Percentiles rank a stretch among this genome's conserved stretches.
These are phyloP conservation scores for Drosophila persimilis DNA, from an alignment of 1,140 invertebrate genomes.

Conservation along the genomic window DNA sequence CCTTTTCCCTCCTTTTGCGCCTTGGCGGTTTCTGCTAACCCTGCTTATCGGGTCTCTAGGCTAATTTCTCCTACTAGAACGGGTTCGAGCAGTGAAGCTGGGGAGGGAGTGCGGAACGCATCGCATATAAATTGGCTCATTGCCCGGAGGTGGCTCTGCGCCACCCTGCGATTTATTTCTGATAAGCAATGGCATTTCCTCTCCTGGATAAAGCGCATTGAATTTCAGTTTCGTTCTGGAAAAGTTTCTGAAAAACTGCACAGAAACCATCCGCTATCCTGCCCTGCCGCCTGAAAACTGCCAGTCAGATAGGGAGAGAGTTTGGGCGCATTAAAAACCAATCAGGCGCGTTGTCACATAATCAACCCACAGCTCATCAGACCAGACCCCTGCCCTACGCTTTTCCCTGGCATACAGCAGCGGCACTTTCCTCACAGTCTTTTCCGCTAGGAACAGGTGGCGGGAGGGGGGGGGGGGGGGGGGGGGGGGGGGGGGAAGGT, in stretches of 20 bases:
- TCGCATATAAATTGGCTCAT: constrained; percentile 79
- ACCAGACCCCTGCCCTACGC: constrained; percentile 13
- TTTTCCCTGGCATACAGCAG: neutral
- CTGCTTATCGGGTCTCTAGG: constrained; percentile 17
- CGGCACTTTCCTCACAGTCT: constrained; percentile 28
- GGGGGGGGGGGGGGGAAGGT: no score
- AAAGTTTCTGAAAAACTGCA: constrained; percentile 6
- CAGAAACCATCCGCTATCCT: no score
- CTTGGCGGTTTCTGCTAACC: no score
- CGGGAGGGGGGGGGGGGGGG: no score
- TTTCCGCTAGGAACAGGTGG: constrained; percentile 5
- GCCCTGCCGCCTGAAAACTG: no score
- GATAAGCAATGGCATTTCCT: constrained; percentile 47
- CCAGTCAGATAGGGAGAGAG: neutral
- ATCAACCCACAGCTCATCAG: constrained; percentile 50
- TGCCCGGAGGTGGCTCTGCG: constrained; percentile 38
- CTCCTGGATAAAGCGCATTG: constrained; percentile 30
- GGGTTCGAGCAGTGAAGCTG: neutral
- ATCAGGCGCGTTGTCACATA: constrained; percentile 77
- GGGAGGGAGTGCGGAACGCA: constrained; percentile 22
- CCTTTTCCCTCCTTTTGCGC: constrained; percentile 42
- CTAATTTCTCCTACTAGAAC: constrained; percentile 45
- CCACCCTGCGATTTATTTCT: constrained; percentile 43
- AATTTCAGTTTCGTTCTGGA: neutral
- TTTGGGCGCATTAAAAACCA: constrained; percentile 70